These are phyloP conservation scores for Sprattus sprattus DNA, from an alignment of 2,113 vertebrate species.

Conservation along the genomic window DNA sequence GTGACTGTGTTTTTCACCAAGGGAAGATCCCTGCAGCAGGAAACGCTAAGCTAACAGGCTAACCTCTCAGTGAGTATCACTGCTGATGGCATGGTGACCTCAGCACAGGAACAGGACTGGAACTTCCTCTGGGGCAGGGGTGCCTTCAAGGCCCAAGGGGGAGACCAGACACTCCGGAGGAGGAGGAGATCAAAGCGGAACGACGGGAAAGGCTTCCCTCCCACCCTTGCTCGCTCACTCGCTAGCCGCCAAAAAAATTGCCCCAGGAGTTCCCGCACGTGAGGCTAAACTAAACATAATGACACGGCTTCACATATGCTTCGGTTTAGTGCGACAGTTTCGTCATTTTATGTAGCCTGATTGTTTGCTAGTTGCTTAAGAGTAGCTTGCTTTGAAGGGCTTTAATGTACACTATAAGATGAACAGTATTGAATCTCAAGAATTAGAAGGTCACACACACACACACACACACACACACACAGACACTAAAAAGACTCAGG, in stretches of 20 bases:
- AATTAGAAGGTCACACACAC: neutral
- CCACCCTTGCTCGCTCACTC: neutral
- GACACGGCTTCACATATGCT: slow-evolving; percentile 5
- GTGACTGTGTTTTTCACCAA: neutral
- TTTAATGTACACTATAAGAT: neutral
- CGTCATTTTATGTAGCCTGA: neutral
- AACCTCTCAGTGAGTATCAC: neutral
- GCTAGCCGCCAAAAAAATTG: neutral
- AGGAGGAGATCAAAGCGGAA: neutral
- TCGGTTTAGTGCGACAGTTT: neutral
- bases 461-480: neutral
- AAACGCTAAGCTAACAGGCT: slow-evolving; percentile 3
- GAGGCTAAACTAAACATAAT: neutral
- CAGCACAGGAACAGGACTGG: neutral
- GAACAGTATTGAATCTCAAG: neutral
- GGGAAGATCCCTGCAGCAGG: neutral
- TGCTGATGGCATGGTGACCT: neutral
- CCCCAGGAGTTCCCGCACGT: slow-evolving; percentile 2
- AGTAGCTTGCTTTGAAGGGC: neutral
- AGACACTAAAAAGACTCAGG: neutral
- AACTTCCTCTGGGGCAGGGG: slow-evolving; percentile 10
- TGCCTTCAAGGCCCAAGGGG: neutral
- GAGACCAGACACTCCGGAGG: neutral
- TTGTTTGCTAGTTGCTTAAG: neutral
- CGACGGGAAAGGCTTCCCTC: slow-evolving; percentile 14